Evolutionary conservation across 2,888 invertebrate species (phyloP), one percentile per base, ranked within the genome.

Genomic region (Drosophila mimetica): DNA sequence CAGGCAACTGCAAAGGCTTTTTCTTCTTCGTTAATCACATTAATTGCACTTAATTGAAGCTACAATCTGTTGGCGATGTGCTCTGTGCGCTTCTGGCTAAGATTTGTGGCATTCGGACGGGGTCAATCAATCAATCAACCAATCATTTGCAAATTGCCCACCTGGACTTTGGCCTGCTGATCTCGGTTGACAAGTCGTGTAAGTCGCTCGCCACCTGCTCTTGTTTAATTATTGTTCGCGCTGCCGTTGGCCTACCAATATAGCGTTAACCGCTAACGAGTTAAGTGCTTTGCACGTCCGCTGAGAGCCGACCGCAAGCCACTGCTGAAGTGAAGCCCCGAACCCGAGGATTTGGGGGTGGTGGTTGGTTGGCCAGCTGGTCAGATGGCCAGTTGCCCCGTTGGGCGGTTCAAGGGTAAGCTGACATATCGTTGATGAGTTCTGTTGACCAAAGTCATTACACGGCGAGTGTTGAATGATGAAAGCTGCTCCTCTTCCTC

Each of bases 391-490:
- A 7, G 7, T 1, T 11, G 22, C 13, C 37, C 9, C 37, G 51
- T 14, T 16, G 47, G 44, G 39, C 20, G 42, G n/a, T 57, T 13
- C 18, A 44, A 32, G 46, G 34, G 55, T 30, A 50, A 52, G 65
- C 59, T 75, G 83, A 82, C 73, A 76, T 73, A 65, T 85, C 63
- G 79, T 71, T 77, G 86, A 87, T 79, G 86, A 82, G 82, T 82
- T 65, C 52, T 87, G 86, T 77, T 87, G 88, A 82, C 86, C 84
- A 84, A 72, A 86, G 76, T 80, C 81, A 86, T 86, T 82, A 82
- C 86, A 69, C 54, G 67, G 65, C 71, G 67, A 61, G 50, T 70
- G 59, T 53, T 53, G 55, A 80, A 77, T 66, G 65, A 60, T 59
- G 46, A 53, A 46, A 61, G 71, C 52, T 41, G 36, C 41, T 9